Base-by-base conservation (phyloP, 2,113 vertebrate species). In the Typhlomys cinereus region DNA sequence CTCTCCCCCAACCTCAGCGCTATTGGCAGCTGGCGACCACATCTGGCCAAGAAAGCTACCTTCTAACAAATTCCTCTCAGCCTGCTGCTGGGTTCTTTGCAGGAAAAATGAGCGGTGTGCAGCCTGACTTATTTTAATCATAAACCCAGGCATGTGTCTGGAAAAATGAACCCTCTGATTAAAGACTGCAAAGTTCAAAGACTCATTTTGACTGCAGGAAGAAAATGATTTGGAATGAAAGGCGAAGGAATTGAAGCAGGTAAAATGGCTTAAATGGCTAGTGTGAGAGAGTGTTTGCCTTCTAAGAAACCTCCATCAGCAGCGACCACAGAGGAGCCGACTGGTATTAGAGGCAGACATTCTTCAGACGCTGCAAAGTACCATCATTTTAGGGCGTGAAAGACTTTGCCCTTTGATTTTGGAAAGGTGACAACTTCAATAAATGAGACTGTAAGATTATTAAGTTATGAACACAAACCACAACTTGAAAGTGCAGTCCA, bases 161-260 rank as follows among this genome's bases (percentile, higher is more conserved):
- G 64, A 94, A 94, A 96, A 97, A 85, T 83, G 92, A 89, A 85
- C 80, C 82, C 82, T 93, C 73, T 52, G 66, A 90, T 94, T 96
- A 91, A 79, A 95, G 92, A 92, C 89, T 23, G 48, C 54, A 41
- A n/a, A 92, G 70, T 93, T 96, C 84, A 97, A 98, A 96, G 57
- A 74, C 39, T 97, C 67, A 0, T 8, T 95, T 80, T 95, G 94
- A 39, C 91, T 79, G 4, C 44, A 69, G 67, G 78, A 97, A 92
- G 71, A 0, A 96, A 97, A 97, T 81, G 80, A 95, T 75, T 96
- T 92, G 4, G 78, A 96, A 96, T 94, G n/a, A 57, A 76, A 91
- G 76, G 44, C 1, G 25, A 95, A 41, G 17, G 17, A 59, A 88
- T 70, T 41, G 57, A 96, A 96, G 91, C 57, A 78, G 12, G 21